These are phyloP conservation scores for Diadegma fenestrale DNA, from an alignment of 2,888 invertebrate genomes.

Conservation along the genomic window DNA sequence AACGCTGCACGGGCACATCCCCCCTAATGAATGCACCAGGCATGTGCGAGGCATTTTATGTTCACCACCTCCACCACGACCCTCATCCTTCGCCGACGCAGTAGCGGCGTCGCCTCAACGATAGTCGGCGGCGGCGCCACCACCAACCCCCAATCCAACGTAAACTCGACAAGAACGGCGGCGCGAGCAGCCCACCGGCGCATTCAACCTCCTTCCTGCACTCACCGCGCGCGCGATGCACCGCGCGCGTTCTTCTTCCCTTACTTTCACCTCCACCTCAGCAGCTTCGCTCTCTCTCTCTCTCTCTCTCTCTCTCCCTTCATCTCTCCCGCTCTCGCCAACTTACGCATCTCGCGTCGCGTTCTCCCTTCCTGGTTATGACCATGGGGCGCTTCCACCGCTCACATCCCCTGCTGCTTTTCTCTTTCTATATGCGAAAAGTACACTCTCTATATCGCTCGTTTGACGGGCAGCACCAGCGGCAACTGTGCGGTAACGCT, in stretches of 20 bases:
- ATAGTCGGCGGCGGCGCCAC: constrained; percentile 73
- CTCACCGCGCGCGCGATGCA: constrained; percentile 35
- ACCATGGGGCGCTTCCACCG: constrained; percentile 53
- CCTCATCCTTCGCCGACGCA: constrained; percentile 70
- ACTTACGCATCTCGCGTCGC: background rate
- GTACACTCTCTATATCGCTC: constrained; percentile 11
- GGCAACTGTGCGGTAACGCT: too few species aligned
- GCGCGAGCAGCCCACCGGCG: constrained; percentile 51
- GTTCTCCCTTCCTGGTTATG: constrained; percentile 29
- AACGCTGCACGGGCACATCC: constrained; percentile 83
- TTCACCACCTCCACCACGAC: constrained; percentile 78
- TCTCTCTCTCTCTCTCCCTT: constrained; percentile 38
- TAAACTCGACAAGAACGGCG: constrained; percentile 50
- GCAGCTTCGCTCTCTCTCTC: constrained; percentile 43
- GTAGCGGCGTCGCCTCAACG: constrained; percentile 72
- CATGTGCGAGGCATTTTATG: constrained; percentile 85
- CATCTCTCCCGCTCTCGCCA: constrained; percentile 3
- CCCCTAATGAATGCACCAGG: constrained; percentile 84
- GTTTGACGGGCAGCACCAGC: constrained; percentile 5
- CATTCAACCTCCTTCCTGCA: constrained; percentile 35
- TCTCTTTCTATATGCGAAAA: constrained; percentile 22
- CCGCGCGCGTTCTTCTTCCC: constrained; percentile 12
- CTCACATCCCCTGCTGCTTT: constrained; percentile 53
- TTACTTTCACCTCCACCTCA: constrained; percentile 27
- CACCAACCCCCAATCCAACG: constrained; percentile 63